phyloP scores from a whole-genome alignment of 1,140 invertebrate species.

The Aphidius gifuensis region DNA sequence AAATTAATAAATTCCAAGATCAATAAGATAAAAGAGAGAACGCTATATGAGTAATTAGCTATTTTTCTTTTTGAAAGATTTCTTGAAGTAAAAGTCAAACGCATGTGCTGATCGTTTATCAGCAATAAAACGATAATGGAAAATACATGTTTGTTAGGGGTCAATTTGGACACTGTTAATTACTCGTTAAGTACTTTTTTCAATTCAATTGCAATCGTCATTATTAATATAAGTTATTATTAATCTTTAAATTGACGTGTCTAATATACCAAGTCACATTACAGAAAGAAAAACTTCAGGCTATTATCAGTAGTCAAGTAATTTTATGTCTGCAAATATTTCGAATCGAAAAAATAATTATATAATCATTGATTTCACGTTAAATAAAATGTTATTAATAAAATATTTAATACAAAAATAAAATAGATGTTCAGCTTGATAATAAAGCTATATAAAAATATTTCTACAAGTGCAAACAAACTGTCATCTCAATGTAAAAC shows the following conservation, averaged over 20 bases:
- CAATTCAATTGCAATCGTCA: background rate
- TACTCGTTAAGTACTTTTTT: slow-evolving; percentile 19
- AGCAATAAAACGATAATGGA: slow-evolving; percentile 20
- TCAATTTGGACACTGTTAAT: slow-evolving; percentile 22
- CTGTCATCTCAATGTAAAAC: slow-evolving; percentile 32
- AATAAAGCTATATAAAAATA: background rate
- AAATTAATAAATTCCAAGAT: too few species aligned
- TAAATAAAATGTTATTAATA: too few species aligned
- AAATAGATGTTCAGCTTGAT: background rate
- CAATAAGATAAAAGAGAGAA: too few species aligned
- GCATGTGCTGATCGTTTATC: slow-evolving; percentile 17
- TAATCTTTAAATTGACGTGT: slow-evolving; percentile 7
- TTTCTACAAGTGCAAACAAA: slow-evolving; percentile 28
- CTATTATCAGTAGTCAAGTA: too few species aligned
- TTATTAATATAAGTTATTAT: background rate
- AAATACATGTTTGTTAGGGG: slow-evolving; percentile 19
- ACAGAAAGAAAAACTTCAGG: too few species aligned
- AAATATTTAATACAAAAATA: too few species aligned
- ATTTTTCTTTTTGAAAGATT: background rate
- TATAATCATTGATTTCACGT: too few species aligned
- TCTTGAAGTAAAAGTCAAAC: slow-evolving; percentile 1
- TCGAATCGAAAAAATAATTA: too few species aligned
- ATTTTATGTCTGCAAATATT: too few species aligned
- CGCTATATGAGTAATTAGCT: too few species aligned
- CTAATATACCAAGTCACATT: background rate